Percentiles rank a stretch among this genome's conserved stretches.
phyloP scores from a whole-genome alignment of 2,113 vertebrate species.

The Nothobranchius furzeri region DNA sequence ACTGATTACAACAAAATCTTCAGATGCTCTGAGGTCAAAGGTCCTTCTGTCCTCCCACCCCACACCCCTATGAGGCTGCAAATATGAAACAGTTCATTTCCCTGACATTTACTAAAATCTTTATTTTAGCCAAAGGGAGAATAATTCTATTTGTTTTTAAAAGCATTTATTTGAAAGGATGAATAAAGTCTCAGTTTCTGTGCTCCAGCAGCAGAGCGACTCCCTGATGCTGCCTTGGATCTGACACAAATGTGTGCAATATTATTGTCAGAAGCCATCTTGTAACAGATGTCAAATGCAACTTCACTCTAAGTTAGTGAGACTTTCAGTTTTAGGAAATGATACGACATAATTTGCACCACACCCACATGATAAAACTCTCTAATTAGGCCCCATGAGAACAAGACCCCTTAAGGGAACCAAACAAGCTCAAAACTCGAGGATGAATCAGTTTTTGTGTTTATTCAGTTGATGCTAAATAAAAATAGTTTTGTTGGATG shows the following conservation, averaged over 20 bases:
- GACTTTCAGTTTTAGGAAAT: slow-evolving; percentile 8
- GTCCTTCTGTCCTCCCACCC: no score
- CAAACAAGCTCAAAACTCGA: slow-evolving; percentile 3
- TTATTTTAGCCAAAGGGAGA: not conserved
- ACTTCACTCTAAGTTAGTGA: not conserved
- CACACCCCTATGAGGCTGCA: not conserved
- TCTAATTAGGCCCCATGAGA: slow-evolving; percentile 29
- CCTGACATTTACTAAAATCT: slow-evolving; percentile 15
- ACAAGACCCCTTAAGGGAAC: not conserved
- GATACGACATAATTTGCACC: slow-evolving; percentile 14
- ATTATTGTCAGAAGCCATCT: not conserved
- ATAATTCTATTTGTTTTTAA: not conserved
- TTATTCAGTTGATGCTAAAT: not conserved
- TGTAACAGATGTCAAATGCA: not conserved
- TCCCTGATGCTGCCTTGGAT: not conserved
- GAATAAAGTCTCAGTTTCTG: not conserved
- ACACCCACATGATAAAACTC: slow-evolving; percentile 21
- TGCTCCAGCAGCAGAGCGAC: not conserved
- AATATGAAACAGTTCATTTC: slow-evolving; percentile 5
- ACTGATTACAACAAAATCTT: no score
- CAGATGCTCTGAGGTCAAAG: no score
- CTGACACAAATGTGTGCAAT: not conserved
- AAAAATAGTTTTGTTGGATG: not conserved
- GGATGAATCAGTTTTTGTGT: not conserved
- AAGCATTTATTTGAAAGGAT: not conserved